Base-by-base conservation (phyloP, 23 tunicate genomes). In the Ciona savignyi region DNA sequence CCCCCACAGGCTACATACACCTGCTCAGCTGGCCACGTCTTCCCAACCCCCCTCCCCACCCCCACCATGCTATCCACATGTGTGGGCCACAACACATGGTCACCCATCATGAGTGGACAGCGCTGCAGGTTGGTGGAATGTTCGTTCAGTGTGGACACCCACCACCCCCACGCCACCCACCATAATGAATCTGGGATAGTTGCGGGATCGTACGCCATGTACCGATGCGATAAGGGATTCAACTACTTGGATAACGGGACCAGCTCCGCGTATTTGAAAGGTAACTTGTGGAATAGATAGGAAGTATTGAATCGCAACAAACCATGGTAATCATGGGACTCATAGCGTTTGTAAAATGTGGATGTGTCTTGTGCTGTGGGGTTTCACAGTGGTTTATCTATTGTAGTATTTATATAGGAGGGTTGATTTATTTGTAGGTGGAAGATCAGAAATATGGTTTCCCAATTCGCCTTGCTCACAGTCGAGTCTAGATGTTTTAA, bases 1-100 rank as follows among this genome's bases (percentile, higher is more conserved):
- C n/a, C n/a, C n/a, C n/a, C 71, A 20, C 70, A 85, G 90, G 83
- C 63, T 1, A n/a, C 66, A 24, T 85, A 78, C 78, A 65, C 63
- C 32, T 85, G 90, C 48, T 21, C 63, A 19, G 21, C 29, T 48
- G 83, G 83, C 0, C 34, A 65, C 35, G 67, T 74, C 35, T 78
- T 85, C 24, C 25, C 71, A 19, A 31, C 71, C 15, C 27, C 65
- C 33, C 66, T 70, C 32, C 66, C 62, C 20, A 25, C 71, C 23
- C 73, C 67, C 0, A 65, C 30, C 22, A 0, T 85, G 62, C 28
- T 51, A 42, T 11, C 66, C 6, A 62, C 34, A n/a, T 85, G 90
- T 35, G 63, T 85, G 3, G 60, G 69, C 2, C 68, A 60, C 64
- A 63, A 66, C 67, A 64, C 74, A 9, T 85, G 90, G 90, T 1